Conservation (phyloP, 92 coral and sea anemone genomes). For the Chrysogorgia sp. region DNA sequence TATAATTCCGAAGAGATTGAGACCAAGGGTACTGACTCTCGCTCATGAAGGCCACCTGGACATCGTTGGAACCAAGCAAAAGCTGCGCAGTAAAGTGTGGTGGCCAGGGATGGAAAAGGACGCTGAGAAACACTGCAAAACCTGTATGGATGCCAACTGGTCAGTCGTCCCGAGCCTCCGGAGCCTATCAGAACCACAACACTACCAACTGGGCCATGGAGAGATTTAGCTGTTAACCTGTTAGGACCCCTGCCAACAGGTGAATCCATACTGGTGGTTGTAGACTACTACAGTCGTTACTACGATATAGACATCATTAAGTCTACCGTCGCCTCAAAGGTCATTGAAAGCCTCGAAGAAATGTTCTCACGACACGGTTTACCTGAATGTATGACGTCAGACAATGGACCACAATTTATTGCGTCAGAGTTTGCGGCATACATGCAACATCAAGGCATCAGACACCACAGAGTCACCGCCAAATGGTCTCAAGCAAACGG, state of each 20-base stretch:
- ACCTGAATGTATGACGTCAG: conserved; percentile 56
- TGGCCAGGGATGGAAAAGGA: conserved; percentile 67
- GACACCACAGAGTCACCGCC: conserved; percentile 44
- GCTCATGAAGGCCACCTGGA: conserved; percentile 37
- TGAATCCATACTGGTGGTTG: conserved; percentile 53
- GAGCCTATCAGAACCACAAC: conserved; percentile 60
- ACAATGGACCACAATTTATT: conserved; percentile 63
- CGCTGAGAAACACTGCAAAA: conserved; percentile 54
- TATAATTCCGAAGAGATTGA: conserved; percentile 17
- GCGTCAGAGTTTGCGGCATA: conserved; percentile 44
- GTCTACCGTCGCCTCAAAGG: conserved; percentile 55
- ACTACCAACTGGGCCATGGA: conserved; percentile 60
- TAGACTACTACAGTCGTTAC: conserved; percentile 61
- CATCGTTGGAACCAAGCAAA: conserved; percentile 51
- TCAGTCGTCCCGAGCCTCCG: conserved; percentile 51
- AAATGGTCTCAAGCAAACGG: conserved; percentile 61
- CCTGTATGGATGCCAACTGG: conserved; percentile 62
- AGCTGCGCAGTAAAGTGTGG: conserved; percentile 61
- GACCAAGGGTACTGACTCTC: conserved; percentile 22
- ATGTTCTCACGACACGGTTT: conserved; percentile 56
- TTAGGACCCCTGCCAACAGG: conserved; percentile 65
- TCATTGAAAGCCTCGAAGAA: no score
- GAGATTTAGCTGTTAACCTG: conserved; percentile 52
- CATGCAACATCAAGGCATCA: conserved; percentile 47
- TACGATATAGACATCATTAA: conserved; percentile 56